Evolutionary conservation across 2,113 vertebrate genomes (phyloP).

Genomic region (Syngnathus floridae): DNA sequence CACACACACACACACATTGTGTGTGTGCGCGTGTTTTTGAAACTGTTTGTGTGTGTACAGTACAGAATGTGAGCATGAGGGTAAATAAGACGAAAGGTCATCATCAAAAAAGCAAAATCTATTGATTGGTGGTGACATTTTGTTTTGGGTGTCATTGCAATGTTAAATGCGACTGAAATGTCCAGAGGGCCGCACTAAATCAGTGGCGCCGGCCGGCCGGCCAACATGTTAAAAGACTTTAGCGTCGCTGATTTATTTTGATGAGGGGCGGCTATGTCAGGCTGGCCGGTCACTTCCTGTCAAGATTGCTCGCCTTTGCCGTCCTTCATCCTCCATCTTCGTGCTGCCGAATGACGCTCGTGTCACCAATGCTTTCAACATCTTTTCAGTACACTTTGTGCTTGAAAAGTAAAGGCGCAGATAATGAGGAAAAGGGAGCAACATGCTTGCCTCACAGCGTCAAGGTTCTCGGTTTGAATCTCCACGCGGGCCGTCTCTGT

Average conservation of each 20-base stretch:
- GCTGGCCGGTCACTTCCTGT: neutral
- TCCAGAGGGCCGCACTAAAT: neutral
- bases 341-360: neutral
- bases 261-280: slow-evolving; percentile 24
- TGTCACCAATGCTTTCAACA: neutral
- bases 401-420: neutral
- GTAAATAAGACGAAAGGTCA: neutral
- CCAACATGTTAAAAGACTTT: slow-evolving; percentile 39
- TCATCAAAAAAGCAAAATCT: neutral
- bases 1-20: no score
- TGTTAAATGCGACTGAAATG: slow-evolving; percentile 27
- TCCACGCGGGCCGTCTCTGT: neutral
- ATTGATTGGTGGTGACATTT: neutral
- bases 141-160: neutral
- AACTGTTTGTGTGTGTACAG: no score
- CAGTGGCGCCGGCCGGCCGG: neutral
- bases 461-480: neutral
- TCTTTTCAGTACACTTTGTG: neutral
- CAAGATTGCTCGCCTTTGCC: neutral
- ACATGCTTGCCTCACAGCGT: neutral
- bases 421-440: no score
- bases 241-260: slow-evolving; percentile 35
- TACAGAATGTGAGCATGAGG: no score
- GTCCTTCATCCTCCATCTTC: neutral
- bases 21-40: no score